phyloP scores from a whole-genome alignment of 1,140 invertebrate genomes.

The Philopotamus ludificatus region DNA sequence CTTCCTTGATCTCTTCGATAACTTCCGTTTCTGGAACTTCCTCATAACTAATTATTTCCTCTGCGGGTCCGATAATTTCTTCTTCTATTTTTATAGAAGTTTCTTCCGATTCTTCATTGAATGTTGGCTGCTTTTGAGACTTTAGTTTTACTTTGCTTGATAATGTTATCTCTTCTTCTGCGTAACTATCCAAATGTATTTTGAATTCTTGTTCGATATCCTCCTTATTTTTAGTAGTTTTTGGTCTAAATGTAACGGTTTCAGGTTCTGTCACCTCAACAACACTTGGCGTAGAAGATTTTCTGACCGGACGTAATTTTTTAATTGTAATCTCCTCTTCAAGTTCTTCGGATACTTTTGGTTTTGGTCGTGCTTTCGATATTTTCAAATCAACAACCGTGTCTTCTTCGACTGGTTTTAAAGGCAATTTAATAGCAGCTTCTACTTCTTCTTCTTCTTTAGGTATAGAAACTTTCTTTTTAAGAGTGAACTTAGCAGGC shows the following conservation, averaged over 20 bases:
- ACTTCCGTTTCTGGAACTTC: constrained; percentile 54
- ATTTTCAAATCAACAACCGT: constrained; percentile 35
- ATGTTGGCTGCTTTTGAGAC: constrained; percentile 66
- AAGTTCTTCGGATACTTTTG: constrained; percentile 64
- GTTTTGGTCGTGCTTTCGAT: constrained; percentile 43
- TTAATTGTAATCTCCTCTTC: constrained; percentile 72
- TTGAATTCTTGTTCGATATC: constrained; percentile 85
- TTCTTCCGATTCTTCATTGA: constrained; percentile 70
- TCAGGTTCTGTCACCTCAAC: constrained; percentile 71
- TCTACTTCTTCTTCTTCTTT: constrained; percentile 29
- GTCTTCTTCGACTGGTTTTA: constrained; percentile 45
- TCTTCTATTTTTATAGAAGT: constrained; percentile 71
- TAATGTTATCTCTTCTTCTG: constrained; percentile 83
- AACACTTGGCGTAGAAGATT: constrained; percentile 61
- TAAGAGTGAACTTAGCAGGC: constrained; percentile 46
- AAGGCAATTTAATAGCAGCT: constrained; percentile 10
- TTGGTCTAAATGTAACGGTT: constrained; percentile 73
- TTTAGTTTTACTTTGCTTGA: constrained; percentile 79
- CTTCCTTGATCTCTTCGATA: constrained; percentile 63
- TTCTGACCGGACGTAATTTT: constrained; percentile 65
- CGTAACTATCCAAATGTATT: constrained; percentile 78
- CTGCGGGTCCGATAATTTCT: constrained; percentile 63
- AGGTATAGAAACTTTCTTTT: constrained; percentile 44
- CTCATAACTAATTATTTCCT: constrained; percentile 67
- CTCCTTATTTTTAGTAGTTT: constrained; percentile 71